phyloP scores from a whole-genome alignment of 1,140 invertebrate species.

The roundworm (Caenorhabditis elegans) region WBcel235 BX284603.4:10738001-10738500 shows the following conservation, averaged over 20 bases:
- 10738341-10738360: background rate
- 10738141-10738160: background rate
- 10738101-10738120: background rate
- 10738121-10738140: background rate
- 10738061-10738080: background rate
- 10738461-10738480: no score
- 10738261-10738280: background rate
- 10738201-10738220: background rate
- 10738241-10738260: background rate
- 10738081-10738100: background rate
- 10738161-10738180: background rate
- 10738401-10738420: background rate
- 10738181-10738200: slow-evolving; percentile 8
- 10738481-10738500: no score
- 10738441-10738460: no score
- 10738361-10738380: slow-evolving; percentile 36
- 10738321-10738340: slow-evolving; percentile 14
- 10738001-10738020: slow-evolving; percentile 37
- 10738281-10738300: slow-evolving; percentile 28
- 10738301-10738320: slow-evolving; percentile 39
- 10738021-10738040: background rate
- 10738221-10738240: background rate
- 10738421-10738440: background rate
- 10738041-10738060: background rate
- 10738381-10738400: background rate